Conservation (phyloP, 1,140 invertebrate genomes). For the Drosophila novamexicana region DNA sequence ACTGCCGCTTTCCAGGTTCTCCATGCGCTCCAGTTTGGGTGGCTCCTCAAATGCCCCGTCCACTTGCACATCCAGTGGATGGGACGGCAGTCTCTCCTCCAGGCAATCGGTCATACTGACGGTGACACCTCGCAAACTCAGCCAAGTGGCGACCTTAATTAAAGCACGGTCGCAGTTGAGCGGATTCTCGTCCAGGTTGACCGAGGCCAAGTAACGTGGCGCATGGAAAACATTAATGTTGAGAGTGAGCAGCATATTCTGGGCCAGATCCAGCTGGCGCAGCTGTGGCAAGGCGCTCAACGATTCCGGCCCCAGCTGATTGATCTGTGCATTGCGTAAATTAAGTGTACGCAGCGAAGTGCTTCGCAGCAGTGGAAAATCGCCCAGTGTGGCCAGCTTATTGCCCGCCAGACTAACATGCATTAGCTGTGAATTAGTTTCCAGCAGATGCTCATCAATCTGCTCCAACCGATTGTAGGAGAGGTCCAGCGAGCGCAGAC, state of each 20-base stretch:
- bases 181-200: constrained; percentile 73
- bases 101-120: constrained; percentile 60
- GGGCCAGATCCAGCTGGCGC: constrained; percentile 64
- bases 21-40: constrained; percentile 54
- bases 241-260: constrained; percentile 73
- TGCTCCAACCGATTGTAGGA: constrained; percentile 80
- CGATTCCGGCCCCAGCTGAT: constrained; percentile 48
- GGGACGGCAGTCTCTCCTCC: constrained; percentile 25
- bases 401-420: constrained; percentile 75
- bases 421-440: constrained; percentile 56
- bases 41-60: background rate
- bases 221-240: constrained; percentile 55
- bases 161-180: constrained; percentile 70
- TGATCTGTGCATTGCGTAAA: constrained; percentile 74
- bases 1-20: constrained; percentile 28
- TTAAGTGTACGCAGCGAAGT: constrained; percentile 61
- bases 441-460: constrained; percentile 73
- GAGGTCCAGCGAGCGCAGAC: constrained; percentile 66
- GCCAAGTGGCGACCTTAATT: constrained; percentile 46
- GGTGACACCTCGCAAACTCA: constrained; percentile 57
- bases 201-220: constrained; percentile 46
- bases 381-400: constrained; percentile 62
- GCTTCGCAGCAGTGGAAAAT: constrained; percentile 58
- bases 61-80: constrained; percentile 23
- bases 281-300: constrained; percentile 66